Conservation (phyloP, 2,113 vertebrate species). For the Circaetus gallicus region DNA sequence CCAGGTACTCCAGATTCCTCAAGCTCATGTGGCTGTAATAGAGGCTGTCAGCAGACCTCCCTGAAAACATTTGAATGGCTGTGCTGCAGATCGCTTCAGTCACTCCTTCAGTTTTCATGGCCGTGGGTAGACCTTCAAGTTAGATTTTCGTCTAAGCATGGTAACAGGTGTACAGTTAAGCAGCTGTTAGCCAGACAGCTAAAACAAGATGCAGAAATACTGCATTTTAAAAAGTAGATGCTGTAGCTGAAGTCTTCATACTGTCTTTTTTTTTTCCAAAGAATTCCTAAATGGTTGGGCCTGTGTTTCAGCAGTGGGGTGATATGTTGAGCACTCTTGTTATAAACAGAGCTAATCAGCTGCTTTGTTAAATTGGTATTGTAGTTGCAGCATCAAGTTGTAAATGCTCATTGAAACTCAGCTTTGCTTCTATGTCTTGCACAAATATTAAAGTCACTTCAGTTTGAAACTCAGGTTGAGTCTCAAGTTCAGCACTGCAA, state of each 20-base stretch:
- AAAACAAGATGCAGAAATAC: not conserved
- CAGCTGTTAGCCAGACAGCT: not conserved
- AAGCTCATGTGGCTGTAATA: not conserved
- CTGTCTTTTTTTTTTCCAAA: not conserved
- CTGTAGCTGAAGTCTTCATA: not conserved
- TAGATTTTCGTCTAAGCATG: not conserved
- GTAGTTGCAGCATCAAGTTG: not conserved
- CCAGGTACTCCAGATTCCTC: slow-evolving; percentile 29
- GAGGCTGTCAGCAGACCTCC: not conserved
- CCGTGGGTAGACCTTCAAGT: not conserved
- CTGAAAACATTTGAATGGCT: not conserved
- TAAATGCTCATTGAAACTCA: not conserved
- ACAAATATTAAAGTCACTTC: not conserved
- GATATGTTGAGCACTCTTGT: not conserved
- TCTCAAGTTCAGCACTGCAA: not conserved
- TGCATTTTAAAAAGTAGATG: not conserved
- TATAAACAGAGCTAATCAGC: not conserved
- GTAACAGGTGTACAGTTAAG: not conserved
- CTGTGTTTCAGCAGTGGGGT: not conserved
- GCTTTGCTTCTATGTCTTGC: not conserved
- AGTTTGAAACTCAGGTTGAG: not conserved
- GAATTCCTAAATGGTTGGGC: not conserved
- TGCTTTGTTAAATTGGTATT: not conserved
- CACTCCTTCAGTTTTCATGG: not conserved
- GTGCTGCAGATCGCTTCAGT: not conserved